Conservation (phyloP, 2,797 vertebrate species). For the Macroramphosus scolopax region DNA sequence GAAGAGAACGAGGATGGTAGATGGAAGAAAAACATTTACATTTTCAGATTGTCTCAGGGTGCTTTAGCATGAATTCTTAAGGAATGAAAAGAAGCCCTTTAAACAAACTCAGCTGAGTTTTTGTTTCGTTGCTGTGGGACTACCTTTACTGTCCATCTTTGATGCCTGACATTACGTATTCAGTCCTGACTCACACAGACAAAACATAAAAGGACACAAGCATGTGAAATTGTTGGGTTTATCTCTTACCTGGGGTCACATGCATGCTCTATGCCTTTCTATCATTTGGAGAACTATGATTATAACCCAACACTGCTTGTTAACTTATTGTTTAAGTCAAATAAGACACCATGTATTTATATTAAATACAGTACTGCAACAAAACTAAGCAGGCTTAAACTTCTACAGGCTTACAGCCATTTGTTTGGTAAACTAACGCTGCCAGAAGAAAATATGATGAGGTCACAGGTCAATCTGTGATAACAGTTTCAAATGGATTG, state of each 20-base stretch:
- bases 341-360: conserved; percentile 55
- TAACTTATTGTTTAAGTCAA: conserved; percentile 20
- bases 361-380: conserved; percentile 33
- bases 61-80: conserved; percentile 8
- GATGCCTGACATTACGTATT: background rate
- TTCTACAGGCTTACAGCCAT: conserved; percentile 37
- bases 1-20: conserved; percentile 18
- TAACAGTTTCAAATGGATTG: conserved; percentile 59
- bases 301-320: conserved; percentile 16
- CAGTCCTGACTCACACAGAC: too few relatives aligned
- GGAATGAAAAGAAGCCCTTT: conserved; percentile 15
- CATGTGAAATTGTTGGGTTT: conserved; percentile 17
- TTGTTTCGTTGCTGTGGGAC: background rate
- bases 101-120: too few relatives aligned
- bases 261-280: conserved; percentile 57
- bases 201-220: conserved; percentile 8
- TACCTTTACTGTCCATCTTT: conserved; percentile 10
- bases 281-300: conserved; percentile 20
- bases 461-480: conserved; percentile 38
- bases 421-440: conserved; percentile 43
- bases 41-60: conserved; percentile 7
- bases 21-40: conserved; percentile 28
- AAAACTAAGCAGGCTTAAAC: conserved; percentile 25
- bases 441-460: conserved; percentile 46
- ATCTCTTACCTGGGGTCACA: conserved; percentile 63